Conservation (phyloP, 2,888 invertebrate genomes). For the Mechanitis mazaeus region DNA sequence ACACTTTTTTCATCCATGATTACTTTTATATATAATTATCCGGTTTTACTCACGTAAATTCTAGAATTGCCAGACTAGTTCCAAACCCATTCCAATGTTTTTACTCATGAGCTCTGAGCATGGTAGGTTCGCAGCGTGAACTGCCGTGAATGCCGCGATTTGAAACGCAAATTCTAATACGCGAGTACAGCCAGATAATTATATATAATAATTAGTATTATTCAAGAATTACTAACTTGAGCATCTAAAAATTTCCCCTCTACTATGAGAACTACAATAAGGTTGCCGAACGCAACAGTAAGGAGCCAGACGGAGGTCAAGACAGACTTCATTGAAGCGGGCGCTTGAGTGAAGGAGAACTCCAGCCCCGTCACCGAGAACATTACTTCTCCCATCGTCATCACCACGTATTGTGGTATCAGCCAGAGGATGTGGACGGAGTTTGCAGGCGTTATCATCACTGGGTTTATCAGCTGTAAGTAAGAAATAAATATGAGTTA, state of each 20-base stretch:
- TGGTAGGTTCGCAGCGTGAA: no score
- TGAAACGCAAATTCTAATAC: no score
- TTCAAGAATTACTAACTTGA: slow-evolving; percentile 75
- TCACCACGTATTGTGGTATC: slow-evolving; percentile 93
- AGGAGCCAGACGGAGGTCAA: slow-evolving; percentile 94
- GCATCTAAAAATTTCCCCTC: slow-evolving; percentile 84
- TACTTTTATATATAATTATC: no score
- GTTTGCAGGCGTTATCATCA: slow-evolving; percentile 81
- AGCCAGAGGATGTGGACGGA: slow-evolving; percentile 89
- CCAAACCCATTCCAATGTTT: no score
- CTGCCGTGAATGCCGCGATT: no score
- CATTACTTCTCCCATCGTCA: slow-evolving; percentile 96
- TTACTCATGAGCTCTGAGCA: no score
- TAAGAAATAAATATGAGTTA: no score
- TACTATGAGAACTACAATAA: slow-evolving; percentile 93
- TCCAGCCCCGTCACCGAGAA: slow-evolving; percentile 97
- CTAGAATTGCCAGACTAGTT: no score
- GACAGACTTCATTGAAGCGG: slow-evolving; percentile 94
- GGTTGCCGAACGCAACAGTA: slow-evolving; percentile 94
- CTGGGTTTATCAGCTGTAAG: slow-evolving; percentile 46
- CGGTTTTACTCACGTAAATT: no score
- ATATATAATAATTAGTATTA: slow-evolving; percentile 11
- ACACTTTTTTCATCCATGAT: no score
- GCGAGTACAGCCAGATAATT: no score
- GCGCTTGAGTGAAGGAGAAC: slow-evolving; percentile 97